A percentile compares a stretch with the other conserved stretches of the same genome.
phyloP scores from a whole-genome alignment of 2,888 invertebrate genomes.

The Oscheius onirici region DNA sequence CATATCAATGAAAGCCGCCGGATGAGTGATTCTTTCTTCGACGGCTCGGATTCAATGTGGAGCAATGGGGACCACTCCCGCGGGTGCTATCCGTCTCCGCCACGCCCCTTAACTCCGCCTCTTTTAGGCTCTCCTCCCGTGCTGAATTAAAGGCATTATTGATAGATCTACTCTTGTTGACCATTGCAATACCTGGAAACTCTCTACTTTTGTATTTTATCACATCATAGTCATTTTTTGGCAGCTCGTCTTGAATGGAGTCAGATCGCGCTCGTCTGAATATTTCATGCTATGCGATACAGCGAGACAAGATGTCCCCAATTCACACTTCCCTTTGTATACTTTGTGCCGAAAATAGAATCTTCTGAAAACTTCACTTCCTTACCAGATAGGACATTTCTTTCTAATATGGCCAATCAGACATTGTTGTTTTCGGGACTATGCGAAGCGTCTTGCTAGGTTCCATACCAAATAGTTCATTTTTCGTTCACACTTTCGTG shows the following conservation, averaged over 20 bases:
- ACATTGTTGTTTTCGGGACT: not conserved
- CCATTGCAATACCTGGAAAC: not conserved
- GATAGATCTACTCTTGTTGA: slow-evolving; percentile 2
- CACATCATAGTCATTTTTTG: no score
- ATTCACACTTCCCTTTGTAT: no score
- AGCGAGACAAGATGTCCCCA: not conserved
- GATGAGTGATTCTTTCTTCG: slow-evolving; percentile 33
- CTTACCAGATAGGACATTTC: not conserved
- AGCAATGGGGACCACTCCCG: slow-evolving; percentile 20
- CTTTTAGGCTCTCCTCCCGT: slow-evolving; percentile 18
- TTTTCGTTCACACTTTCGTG: not conserved
- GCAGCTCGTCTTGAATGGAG: not conserved
- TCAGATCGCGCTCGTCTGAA: slow-evolving; percentile 6
- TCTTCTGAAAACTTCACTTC: not conserved
- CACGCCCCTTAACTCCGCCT: slow-evolving; percentile 31
- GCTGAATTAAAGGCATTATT: slow-evolving; percentile 27
- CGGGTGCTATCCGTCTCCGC: slow-evolving; percentile 32
- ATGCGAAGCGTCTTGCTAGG: not conserved
- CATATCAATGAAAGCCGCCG: slow-evolving; percentile 26
- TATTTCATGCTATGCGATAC: slow-evolving; percentile 15
- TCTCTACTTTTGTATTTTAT: no score
- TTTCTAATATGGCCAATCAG: not conserved
- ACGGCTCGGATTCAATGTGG: slow-evolving; percentile 31
- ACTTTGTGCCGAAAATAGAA: no score
- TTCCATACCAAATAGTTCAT: no score